phyloP scores from a whole-genome alignment of 1,140 invertebrate species.

The Cherax destructor region DNA sequence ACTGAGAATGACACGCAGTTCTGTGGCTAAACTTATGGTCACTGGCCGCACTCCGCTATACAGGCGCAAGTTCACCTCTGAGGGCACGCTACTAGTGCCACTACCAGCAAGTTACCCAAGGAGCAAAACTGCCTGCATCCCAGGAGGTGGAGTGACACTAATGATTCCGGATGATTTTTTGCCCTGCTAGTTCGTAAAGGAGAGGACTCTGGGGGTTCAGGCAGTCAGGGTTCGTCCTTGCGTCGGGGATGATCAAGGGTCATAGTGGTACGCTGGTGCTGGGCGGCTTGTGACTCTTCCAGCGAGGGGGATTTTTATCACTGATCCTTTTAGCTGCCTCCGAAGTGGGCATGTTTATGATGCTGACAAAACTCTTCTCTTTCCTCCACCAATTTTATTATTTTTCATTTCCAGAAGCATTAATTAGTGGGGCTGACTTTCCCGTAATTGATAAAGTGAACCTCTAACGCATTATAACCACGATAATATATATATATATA shows the following conservation, averaged over 20 bases:
- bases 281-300: conserved; percentile 25
- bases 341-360: conserved; percentile 66
- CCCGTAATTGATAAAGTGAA: neutral
- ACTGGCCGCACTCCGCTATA: conserved; percentile 37
- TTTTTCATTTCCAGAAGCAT: conserved; percentile 54
- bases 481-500: neutral
- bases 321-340: conserved; percentile 66
- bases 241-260: neutral
- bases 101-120: neutral
- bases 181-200: conserved; percentile 51
- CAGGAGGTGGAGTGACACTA: conserved; percentile 47
- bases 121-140: neutral
- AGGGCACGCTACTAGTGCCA: neutral
- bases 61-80: conserved; percentile 16
- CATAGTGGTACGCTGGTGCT: neutral
- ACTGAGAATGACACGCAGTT: conserved; percentile 66
- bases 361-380: conserved; percentile 67
- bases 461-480: neutral
- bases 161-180: conserved; percentile 67
- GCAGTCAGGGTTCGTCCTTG: conserved; percentile 15
- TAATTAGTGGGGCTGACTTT: conserved; percentile 41
- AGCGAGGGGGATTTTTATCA: conserved; percentile 59
- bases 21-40: conserved; percentile 68
- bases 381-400: conserved; percentile 57
- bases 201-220: conserved; percentile 27